Evolutionary conservation across 2,113 vertebrate species (phyloP), one percentile per base, ranked within the genome.

Genomic region (Passerina amoena): DNA sequence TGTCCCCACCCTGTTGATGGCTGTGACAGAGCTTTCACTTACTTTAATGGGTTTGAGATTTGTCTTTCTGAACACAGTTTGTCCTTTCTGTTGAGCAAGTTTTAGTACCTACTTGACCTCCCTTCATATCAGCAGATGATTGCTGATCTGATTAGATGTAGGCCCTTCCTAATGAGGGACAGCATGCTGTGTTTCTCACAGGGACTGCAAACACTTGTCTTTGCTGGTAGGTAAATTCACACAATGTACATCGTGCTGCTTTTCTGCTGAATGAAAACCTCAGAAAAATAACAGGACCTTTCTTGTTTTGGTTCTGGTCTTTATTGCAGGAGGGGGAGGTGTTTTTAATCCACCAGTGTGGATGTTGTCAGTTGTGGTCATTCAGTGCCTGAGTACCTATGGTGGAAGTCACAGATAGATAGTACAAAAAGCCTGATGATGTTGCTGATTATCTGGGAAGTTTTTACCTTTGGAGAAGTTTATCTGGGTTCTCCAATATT

Each of bases 1-100:
- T 78, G 42, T 94, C 86, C 86, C 92, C 69, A 42, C 65, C 11
- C 76, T 38, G 56, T 44, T 90, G 90, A 90, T 76, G 65, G 70
- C 53, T 60, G 68, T 93, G 77, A 69, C 69, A 75, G 76, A 71
- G 64, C 69, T 88, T 90, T 88, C 91, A 25, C 24, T 60, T 76
- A 64, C 37, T 85, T 77, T 20, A 66, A 33, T 24, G 31, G 22
- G 60, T 22, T 71, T 65, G 59, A 51, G 82, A 61, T 82, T 75
- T 83, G 76, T 64, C 69, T 75, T 83, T 1, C n/a, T 44, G 51
- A 75, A 37, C 14, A 1, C 28, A 12, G 35, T 38, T 73, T 88
- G 79, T 83, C 76, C 47, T 93, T 88, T 50, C 38, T 4, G 4
- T 70, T 54, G 44, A 31, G 60, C 15, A 45, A 50, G 31, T 53